Evolutionary conservation across 2,888 invertebrate species (phyloP), one percentile per base, ranked within the genome.

Genomic region (Crossocerus cetratus): DNA sequence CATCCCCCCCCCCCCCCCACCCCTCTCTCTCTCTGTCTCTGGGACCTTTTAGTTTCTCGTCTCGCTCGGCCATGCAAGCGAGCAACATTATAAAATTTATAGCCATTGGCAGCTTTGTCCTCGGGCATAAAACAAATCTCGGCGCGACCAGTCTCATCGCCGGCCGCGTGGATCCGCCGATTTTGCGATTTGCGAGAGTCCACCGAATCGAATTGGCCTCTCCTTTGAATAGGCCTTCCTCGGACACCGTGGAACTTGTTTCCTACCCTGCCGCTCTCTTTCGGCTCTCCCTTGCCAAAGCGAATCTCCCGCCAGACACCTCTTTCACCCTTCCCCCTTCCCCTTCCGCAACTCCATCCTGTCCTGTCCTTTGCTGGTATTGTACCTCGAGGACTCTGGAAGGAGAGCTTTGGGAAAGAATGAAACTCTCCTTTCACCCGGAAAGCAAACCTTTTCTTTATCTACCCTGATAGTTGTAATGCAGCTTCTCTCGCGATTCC

Each of bases 61-160:
- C 32, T 32, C 32, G 32, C 0, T 2, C 3, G 8, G 8, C 32
- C 32, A 1, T 32, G 32, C 11, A 11, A 8, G 32, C 32, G 8
- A 21, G 21, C 65, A 72, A 60, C 70, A 67, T 74, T 69, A 72
- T 32, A 68, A 81, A 86, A 86, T 86, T 86, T 86, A 86, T 85
- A 81, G 76, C 82, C 81, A 83, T 86, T 85, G 84, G 83, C 82
- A 83, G 80, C 83, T 86, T 86, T 85, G 86, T 84, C 83, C 78
- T 69, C 64, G 68, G 32, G 75, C 71, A 81, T 84, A 85, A 84
- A 84, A 80, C 78, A 80, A 81, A 78, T 81, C 78, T 72, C 54
- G 13, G n/a, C 14, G 55, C 58, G 73, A 65, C 77, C 32, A 32
- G 32, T 68, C 67, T n/a, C 67, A 72, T 64, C 54, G 63, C 22